Evolutionary conservation across 2,113 vertebrate genomes (phyloP).

Genomic region (Zosterops borbonicus): DNA sequence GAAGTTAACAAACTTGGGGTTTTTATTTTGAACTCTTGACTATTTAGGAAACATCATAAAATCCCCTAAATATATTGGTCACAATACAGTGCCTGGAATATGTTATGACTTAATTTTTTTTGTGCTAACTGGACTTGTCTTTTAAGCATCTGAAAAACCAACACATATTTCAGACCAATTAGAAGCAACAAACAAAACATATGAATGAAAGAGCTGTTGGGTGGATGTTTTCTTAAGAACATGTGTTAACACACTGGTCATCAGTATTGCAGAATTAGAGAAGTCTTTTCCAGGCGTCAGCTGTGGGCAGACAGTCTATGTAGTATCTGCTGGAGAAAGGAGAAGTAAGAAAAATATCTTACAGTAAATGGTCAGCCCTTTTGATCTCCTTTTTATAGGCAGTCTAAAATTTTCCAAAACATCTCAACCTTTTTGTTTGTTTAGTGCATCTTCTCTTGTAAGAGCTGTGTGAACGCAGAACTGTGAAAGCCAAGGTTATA

Average conservation of each 20-base stretch:
- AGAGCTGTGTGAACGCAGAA: neutral
- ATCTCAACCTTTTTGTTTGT: neutral
- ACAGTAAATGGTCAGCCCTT: neutral
- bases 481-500: neutral
- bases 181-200: neutral
- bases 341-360: neutral
- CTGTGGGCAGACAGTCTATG: neutral
- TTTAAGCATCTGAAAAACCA: neutral
- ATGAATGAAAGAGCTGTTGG: neutral
- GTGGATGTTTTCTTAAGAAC: neutral
- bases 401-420: neutral
- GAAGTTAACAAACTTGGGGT: neutral
- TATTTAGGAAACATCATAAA: neutral
- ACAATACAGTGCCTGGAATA: neutral
- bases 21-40: neutral
- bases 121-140: neutral
- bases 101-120: neutral
- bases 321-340: neutral
- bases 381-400: neutral
- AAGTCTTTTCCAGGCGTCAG: neutral
- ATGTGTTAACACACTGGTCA: neutral
- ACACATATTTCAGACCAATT: neutral
- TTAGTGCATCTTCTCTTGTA: neutral
- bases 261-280: neutral
- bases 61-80: neutral